Conservation (phyloP, 2,797 vertebrate species). For the Peromyscus nudipes region DNA sequence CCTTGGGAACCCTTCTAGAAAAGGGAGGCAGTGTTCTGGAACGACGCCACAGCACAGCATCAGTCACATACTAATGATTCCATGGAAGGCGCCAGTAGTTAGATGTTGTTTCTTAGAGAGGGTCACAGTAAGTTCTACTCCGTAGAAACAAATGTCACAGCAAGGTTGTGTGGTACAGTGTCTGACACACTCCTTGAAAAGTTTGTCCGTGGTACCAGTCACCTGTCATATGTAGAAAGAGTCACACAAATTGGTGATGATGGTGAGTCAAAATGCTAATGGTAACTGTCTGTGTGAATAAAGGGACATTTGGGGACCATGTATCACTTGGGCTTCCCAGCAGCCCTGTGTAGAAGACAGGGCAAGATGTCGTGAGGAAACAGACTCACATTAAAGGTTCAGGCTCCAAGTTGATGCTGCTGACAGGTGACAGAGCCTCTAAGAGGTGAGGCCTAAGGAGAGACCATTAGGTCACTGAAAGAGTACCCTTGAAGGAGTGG, state of each 20-base stretch:
- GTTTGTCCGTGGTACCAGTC: background rate
- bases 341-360: background rate
- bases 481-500: background rate
- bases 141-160: background rate
- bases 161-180: background rate
- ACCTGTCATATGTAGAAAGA: background rate
- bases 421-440: background rate
- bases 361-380: background rate
- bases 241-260: background rate
- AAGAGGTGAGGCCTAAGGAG: background rate
- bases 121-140: background rate
- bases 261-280: background rate
- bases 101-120: slow-evolving; percentile 49
- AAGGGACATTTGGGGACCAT: background rate
- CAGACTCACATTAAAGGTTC: background rate
- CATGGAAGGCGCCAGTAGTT: background rate
- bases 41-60: background rate
- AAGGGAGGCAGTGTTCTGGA: background rate
- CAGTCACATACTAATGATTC: background rate
- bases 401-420: too few species aligned
- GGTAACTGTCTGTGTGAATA: background rate
- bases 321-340: background rate
- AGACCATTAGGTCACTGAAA: background rate
- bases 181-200: background rate
- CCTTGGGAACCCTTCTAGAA: slow-evolving; percentile 31